Percentiles rank a stretch among this genome's conserved stretches.
Conservation (phyloP, 2,888 invertebrate species). For the Diogma glabrata region DNA sequence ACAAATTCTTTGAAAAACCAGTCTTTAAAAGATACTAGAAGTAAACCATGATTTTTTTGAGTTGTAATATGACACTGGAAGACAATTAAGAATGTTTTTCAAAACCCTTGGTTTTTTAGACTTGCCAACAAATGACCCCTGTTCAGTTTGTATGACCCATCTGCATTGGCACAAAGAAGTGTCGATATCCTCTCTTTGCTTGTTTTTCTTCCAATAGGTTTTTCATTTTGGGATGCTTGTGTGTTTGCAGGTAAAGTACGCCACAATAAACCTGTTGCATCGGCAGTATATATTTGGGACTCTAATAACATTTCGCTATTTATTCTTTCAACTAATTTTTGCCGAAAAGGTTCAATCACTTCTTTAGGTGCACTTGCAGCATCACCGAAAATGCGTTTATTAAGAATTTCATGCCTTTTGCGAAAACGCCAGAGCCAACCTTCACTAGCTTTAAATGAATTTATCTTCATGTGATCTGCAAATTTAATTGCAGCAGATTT, state of each 20-base stretch:
- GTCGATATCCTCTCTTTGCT: not conserved
- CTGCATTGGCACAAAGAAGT: not conserved
- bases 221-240: not conserved
- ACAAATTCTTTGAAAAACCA: no score
- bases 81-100: no score
- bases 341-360: not conserved
- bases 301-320: not conserved
- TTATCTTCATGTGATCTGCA: not conserved
- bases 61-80: no score
- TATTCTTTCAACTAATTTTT: not conserved
- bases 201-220: not conserved
- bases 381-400: not conserved
- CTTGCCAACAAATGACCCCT: no score
- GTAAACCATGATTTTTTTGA: no score
- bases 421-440: not conserved
- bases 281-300: not conserved
- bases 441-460: slow-evolving; percentile 2
- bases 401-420: not conserved
- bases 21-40: no score
- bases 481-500: slow-evolving; percentile 5
- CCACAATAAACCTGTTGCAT: slow-evolving; percentile 1
- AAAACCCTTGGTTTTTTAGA: no score
- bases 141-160: no score
- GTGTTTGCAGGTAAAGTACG: not conserved
- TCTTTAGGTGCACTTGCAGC: not conserved